A percentile compares a stretch with the other conserved stretches of the same genome.
These are phyloP conservation scores for Lophotis ruficrista DNA, from an alignment of 2,113 vertebrate species.

Conservation along the genomic window DNA sequence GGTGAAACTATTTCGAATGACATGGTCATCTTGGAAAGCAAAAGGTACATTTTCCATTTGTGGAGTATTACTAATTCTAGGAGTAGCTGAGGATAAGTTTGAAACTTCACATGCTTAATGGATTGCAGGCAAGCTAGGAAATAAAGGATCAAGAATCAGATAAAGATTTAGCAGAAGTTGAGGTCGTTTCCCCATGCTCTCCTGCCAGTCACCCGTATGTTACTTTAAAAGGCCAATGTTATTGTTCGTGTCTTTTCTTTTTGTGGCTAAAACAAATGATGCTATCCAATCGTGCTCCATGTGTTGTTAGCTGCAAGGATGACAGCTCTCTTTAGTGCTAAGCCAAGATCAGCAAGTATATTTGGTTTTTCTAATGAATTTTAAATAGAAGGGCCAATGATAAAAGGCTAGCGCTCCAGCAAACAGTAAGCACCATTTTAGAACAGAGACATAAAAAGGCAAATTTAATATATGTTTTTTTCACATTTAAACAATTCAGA, in stretches of 20 bases:
- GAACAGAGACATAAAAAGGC: background rate
- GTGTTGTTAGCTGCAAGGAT: background rate
- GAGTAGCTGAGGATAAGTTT: constrained; percentile 30
- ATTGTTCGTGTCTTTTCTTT: background rate
- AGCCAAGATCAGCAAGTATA: constrained; percentile 47
- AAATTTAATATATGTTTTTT: background rate
- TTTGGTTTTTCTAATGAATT: constrained; percentile 34
- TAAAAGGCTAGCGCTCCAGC: background rate
- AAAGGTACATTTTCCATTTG: constrained; percentile 42
- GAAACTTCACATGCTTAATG: background rate
- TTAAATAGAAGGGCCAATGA: background rate
- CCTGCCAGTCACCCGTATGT: background rate
- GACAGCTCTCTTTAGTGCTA: constrained; percentile 37
- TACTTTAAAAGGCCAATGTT: background rate
- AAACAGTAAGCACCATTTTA: background rate
- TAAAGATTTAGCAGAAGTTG: background rate
- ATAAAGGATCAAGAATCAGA: background rate
- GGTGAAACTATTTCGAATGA: background rate
- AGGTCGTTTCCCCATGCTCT: background rate
- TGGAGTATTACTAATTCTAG: background rate
- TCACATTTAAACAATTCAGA: constrained; percentile 8
- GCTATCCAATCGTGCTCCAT: background rate
- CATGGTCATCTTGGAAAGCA: constrained; percentile 42
- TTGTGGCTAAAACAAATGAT: background rate
- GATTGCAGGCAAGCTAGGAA: background rate